Evolutionary conservation across 1,140 invertebrate genomes (phyloP), one percentile per base, ranked within the genome.

Genomic region (Drosophila sproati): DNA sequence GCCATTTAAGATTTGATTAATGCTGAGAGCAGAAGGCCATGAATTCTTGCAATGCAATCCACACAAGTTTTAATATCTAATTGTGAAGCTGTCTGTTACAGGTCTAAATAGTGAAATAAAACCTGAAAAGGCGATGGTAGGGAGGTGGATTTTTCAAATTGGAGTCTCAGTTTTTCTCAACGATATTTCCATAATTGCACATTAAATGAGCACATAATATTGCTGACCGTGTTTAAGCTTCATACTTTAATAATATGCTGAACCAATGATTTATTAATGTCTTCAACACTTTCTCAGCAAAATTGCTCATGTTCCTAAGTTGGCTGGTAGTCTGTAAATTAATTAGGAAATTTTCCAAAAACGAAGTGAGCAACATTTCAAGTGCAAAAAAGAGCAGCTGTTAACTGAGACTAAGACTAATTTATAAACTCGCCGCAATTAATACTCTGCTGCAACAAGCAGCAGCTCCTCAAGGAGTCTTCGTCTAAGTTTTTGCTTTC

Each of bases 1-100:
- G 35, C 47, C 63, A 67, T 72, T 72, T 61, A 47, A 60, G 39
- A 51, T 62, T 51, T 35, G 57, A 8, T 29, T 56, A 31, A 29
- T 41, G 37, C 54, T 55, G 34, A 39, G 3, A 29, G 7, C 28
- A 20, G 6, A 29, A 47, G 28, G 28, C 29, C 39, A 41, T 41
- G 2, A 50, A 52, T 31, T 43, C 39, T 34, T 34, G 39, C 8
- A 43, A 32, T 43, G 4, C 41, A 34, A n/a, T 35, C 43, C 12
- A 47, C 57, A 60, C 56, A 20, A 31, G 41, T 5, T 20, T 47
- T 28, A 47, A 41, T 6, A 47, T n/a, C 43, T 47, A 29, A 59
- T 59, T 45, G 41, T 41, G 12, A 29, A 47, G 41, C 29, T 60
- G 56, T 29, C 43, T 35, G 43, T 47, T 28, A 57, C n/a, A 31